Evolutionary conservation across 2,797 vertebrate species (phyloP).

Genomic region (Sebastes oblongus): DNA sequence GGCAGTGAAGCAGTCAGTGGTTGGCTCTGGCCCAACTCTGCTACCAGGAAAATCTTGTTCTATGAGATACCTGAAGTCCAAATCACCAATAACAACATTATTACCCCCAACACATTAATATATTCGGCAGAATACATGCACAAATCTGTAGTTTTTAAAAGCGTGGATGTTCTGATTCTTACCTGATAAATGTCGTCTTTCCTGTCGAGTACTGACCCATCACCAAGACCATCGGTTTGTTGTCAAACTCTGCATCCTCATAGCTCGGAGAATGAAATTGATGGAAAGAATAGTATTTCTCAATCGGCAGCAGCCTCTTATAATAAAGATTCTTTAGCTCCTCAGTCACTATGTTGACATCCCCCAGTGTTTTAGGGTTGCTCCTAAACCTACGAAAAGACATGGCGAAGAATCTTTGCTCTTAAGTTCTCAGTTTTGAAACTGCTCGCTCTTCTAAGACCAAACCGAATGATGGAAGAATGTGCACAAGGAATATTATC

Average conservation of each 20-base stretch:
- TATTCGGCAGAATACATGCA: not conserved
- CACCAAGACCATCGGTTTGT: conserved; percentile 92
- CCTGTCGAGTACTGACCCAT: conserved; percentile 92
- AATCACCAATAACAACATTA: not conserved
- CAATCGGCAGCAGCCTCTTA: conserved; percentile 86
- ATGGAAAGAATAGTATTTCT: conserved; percentile 88
- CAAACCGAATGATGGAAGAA: conserved; percentile 56
- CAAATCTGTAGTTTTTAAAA: not conserved
- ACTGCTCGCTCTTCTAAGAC: conserved; percentile 36
- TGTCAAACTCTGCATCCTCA: conserved; percentile 90
- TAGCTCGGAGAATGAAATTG: conserved; percentile 87
- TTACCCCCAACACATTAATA: not conserved
- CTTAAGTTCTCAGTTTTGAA: conserved; percentile 7
- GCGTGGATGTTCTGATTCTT: not conserved
- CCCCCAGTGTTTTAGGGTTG: conserved; percentile 80
- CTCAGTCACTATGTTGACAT: conserved; percentile 85
- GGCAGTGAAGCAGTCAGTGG: conserved; percentile 91
- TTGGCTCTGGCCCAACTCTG: conserved; percentile 91
- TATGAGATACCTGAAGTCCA: conserved; percentile 83
- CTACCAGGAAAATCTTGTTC: conserved; percentile 91
- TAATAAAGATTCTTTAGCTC: conserved; percentile 87
- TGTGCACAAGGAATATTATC: conserved; percentile 61
- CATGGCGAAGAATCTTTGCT: conserved; percentile 28
- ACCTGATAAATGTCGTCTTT: conserved; percentile 91
- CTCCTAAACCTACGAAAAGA: conserved; percentile 72